These are phyloP conservation scores for Danio albolineatus DNA, from an alignment of 2,797 vertebrate species.

Conservation along the genomic window DNA sequence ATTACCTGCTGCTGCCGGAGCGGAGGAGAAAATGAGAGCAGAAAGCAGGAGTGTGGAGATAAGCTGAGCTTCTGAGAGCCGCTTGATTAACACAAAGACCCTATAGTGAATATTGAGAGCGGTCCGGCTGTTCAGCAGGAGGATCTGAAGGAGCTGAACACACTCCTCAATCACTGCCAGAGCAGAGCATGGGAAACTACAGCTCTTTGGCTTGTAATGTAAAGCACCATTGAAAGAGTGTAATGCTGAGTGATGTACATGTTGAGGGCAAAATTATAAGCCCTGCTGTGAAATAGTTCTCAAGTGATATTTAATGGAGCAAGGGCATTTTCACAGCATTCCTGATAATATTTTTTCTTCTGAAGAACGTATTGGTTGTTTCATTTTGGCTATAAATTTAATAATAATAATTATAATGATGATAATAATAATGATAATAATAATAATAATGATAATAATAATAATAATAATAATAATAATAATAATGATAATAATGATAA, in stretches of 20 bases:
- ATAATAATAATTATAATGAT: too few relatives aligned
- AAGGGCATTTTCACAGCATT: too few relatives aligned
- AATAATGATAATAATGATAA: too few relatives aligned
- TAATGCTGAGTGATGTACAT: neutral
- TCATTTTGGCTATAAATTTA: too few relatives aligned
- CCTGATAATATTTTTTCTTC: too few relatives aligned
- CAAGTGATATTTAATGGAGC: too few relatives aligned
- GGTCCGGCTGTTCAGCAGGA: conserved; percentile 11
- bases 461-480: too few relatives aligned
- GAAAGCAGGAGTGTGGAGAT: conserved; percentile 33
- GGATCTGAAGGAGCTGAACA: conserved; percentile 11
- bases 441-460: too few relatives aligned
- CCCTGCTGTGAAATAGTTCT: too few relatives aligned
- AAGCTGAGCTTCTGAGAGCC: conserved; percentile 6
- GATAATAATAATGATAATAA: too few relatives aligned
- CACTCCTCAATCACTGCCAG: neutral
- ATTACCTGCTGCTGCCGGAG: conserved; percentile 32
- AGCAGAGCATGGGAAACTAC: neutral
- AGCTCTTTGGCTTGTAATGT: neutral
- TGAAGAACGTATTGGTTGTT: too few relatives aligned
- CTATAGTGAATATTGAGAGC: conserved; percentile 14
- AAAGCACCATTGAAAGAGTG: neutral
- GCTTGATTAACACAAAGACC: conserved; percentile 20
- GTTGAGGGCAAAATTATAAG: too few relatives aligned
- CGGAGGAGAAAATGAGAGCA: conserved; percentile 20